A percentile compares a stretch with the other conserved stretches of the same genome.
These are phyloP conservation scores for Notodonta dromedarius DNA, from an alignment of 2,888 invertebrate species.

Conservation along the genomic window DNA sequence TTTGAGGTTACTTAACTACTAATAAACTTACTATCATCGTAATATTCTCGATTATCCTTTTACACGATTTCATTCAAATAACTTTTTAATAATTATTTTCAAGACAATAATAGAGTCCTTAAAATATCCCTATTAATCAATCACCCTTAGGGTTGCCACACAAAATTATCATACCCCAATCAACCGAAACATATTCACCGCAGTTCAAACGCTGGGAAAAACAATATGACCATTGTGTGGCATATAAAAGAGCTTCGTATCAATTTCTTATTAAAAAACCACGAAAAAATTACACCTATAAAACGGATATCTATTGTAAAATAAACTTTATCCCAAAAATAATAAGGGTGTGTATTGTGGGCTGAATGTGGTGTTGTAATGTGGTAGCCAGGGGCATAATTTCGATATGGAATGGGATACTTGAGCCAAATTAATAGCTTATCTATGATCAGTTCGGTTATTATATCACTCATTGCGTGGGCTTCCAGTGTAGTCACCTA, in stretches of 20 bases:
- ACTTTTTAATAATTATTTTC: not conserved
- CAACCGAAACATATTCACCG: conserved; percentile 59
- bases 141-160: conserved; percentile 51
- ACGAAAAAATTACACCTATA: conserved; percentile 9
- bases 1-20: too few species aligned
- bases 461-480: conserved; percentile 77
- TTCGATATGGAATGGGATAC: conserved; percentile 69
- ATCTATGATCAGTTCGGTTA: conserved; percentile 76
- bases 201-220: conserved; percentile 57
- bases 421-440: conserved; percentile 81
- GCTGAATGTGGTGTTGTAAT: conserved; percentile 9
- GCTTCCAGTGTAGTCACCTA: conserved; percentile 59
- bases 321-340: conserved; percentile 22
- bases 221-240: conserved; percentile 69
- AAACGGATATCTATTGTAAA: conserved; percentile 16
- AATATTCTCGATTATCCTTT: too few species aligned
- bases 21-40: too few species aligned
- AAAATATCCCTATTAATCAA: conserved; percentile 54
- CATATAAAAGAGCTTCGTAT: conserved; percentile 68
- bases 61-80: too few species aligned
- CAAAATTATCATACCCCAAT: conserved; percentile 52
- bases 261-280: conserved; percentile 62
- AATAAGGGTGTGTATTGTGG: conserved; percentile 10
- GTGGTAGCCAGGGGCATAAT: conserved; percentile 50
- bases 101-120: not conserved